Percentiles rank a stretch among this genome's conserved stretches.
Conservation (phyloP, 2,797 vertebrate genomes). For the Sebastes hubbsi region DNA sequence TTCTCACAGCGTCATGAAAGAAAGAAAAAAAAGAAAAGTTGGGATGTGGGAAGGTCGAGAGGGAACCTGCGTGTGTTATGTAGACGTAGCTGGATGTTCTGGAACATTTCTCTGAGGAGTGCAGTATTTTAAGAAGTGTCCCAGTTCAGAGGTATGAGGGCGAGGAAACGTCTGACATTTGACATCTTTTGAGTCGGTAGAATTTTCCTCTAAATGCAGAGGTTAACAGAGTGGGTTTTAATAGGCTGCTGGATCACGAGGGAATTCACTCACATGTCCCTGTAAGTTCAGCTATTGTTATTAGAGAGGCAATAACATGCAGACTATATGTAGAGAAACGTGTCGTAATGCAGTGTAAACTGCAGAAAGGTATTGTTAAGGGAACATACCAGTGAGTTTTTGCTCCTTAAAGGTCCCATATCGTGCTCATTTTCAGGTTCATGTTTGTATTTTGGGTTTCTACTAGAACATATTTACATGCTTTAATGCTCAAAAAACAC, state of each 20-base stretch:
- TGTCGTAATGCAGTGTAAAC: neutral
- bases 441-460: no score
- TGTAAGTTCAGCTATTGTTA: neutral
- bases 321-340: neutral
- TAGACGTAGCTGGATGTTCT: constrained; percentile 50
- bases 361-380: neutral
- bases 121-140: constrained; percentile 70
- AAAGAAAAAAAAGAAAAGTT: neutral
- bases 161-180: constrained; percentile 50
- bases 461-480: no score
- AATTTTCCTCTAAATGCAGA: neutral
- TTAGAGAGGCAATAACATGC: neutral
- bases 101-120: constrained; percentile 61
- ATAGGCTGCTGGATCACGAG: neutral
- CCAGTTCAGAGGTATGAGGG: constrained; percentile 65
- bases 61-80: constrained; percentile 36
- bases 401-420: no score
- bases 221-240: constrained; percentile 5
- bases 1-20: constrained; percentile 8
- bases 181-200: constrained; percentile 37
- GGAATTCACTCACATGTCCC: neutral
- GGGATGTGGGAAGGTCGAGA: neutral
- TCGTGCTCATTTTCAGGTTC: no score
- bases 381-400: neutral
- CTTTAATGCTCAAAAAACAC: no score